A percentile compares a stretch with the other conserved stretches of the same genome.
Conservation (phyloP, 2,888 invertebrate species). For the Epinotia demarniana region DNA sequence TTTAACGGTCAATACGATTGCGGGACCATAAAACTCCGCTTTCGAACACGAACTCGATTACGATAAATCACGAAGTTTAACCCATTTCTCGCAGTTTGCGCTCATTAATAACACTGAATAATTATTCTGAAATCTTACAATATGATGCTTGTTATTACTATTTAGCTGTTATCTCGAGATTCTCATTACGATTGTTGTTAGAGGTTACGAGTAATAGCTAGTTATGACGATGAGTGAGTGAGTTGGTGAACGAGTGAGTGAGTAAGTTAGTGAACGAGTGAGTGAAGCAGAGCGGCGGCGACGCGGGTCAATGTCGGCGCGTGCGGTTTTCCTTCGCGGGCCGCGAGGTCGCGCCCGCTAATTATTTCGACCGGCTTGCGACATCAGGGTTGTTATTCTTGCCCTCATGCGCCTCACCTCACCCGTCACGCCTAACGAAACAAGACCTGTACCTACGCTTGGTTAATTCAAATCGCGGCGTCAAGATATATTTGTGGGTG, state of each 20-base stretch:
- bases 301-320: constrained; percentile 72
- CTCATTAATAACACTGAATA: constrained; percentile 31
- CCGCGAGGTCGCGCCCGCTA: constrained; percentile 76
- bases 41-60: constrained; percentile 22
- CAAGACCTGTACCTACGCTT: too few relatives aligned
- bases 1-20: constrained; percentile 21
- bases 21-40: constrained; percentile 29
- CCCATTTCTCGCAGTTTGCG: constrained; percentile 28
- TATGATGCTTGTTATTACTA: constrained; percentile 19
- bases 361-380: constrained; percentile 77
- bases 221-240: constrained; percentile 23
- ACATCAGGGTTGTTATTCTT: constrained; percentile 53
- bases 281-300: constrained; percentile 45
- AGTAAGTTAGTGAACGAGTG: constrained; percentile 37
- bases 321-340: constrained; percentile 71
- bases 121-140: constrained; percentile 7
- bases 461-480: too few relatives aligned
- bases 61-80: constrained; percentile 32
- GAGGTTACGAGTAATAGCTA: constrained; percentile 40
- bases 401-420: too few relatives aligned
- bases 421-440: too few relatives aligned
- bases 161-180: constrained; percentile 36
- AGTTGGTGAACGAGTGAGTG: constrained; percentile 3
- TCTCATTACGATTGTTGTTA: constrained; percentile 42
- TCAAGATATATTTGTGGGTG: too few relatives aligned